Evolutionary conservation across 2,888 invertebrate species (phyloP).

Genomic region (Adineta ricciae): DNA sequence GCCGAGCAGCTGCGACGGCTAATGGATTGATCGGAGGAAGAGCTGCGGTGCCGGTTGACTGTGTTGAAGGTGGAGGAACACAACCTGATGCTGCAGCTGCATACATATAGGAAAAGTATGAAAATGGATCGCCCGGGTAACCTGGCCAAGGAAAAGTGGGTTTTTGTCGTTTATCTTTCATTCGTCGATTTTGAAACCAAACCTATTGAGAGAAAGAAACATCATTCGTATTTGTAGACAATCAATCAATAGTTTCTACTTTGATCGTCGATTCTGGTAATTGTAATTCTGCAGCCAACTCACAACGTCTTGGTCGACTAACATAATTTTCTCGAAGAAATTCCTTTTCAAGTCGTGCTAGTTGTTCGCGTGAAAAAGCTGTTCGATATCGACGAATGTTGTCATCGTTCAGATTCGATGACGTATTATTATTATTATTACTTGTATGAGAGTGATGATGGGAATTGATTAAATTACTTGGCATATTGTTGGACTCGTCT

Average conservation of each 20-base stretch:
- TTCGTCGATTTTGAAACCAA: slow-evolving; percentile 91
- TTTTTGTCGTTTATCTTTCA: slow-evolving; percentile 92
- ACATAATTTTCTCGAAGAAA: slow-evolving; percentile 95
- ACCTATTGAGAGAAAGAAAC: slow-evolving; percentile 57
- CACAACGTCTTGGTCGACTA: slow-evolving; percentile 81
- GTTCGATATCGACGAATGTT: slow-evolving; percentile 53
- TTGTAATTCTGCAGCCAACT: slow-evolving; percentile 79
- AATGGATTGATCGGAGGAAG: neutral
- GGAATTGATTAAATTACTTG: too few relatives aligned
- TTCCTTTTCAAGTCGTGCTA: slow-evolving; percentile 81
- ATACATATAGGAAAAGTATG: neutral
- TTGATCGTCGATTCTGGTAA: slow-evolving; percentile 95
- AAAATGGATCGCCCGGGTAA: slow-evolving; percentile 29
- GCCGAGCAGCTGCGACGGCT: neutral
- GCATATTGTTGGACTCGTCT: neutral
- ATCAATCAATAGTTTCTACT: slow-evolving; percentile 54
- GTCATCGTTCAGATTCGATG: neutral
- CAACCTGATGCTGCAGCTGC: neutral
- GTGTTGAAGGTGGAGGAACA: neutral
- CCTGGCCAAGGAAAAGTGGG: slow-evolving; percentile 82
- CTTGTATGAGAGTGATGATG: neutral
- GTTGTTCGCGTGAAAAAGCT: slow-evolving; percentile 87
- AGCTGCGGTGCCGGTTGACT: neutral
- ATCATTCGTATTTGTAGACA: neutral
- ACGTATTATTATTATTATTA: neutral